A percentile compares a stretch with the other conserved stretches of the same genome.
phyloP scores from a whole-genome alignment of 2,797 vertebrate genomes.

The Cottoperca gobio region DNA sequence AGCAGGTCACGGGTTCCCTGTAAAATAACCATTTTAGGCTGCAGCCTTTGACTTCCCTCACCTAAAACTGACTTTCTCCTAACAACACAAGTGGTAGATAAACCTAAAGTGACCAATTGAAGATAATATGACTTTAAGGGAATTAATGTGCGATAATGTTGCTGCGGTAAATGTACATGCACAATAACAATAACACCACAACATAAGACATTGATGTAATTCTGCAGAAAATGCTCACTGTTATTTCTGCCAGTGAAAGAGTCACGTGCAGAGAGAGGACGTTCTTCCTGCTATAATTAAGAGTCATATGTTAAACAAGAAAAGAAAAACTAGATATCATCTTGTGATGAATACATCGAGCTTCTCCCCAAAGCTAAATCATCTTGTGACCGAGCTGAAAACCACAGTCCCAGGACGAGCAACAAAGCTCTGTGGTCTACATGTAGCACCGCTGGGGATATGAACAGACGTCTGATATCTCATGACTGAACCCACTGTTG shows the following conservation, averaged over 20 bases:
- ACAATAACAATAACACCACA: not conserved
- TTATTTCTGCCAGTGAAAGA: slow-evolving; percentile 38
- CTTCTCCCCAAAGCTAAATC: slow-evolving; percentile 37
- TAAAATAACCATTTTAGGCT: not conserved
- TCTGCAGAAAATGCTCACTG: slow-evolving; percentile 10
- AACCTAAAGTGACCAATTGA: not conserved
- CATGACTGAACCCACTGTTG: slow-evolving; percentile 34
- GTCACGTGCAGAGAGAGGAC: not conserved
- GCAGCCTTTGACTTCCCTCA: not conserved
- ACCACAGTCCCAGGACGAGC: slow-evolving; percentile 9
- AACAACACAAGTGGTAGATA: not conserved
- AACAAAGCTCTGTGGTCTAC: slow-evolving; percentile 22
- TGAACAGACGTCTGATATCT: slow-evolving; percentile 21
- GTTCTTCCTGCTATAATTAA: slow-evolving; percentile 24
- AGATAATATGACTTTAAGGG: not conserved
- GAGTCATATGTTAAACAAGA: not conserved
- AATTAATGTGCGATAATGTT: not conserved
- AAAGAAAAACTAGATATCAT: slow-evolving; percentile 2
- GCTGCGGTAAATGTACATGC: not conserved
- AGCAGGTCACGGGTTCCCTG: not conserved
- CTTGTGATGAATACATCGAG: slow-evolving; percentile 45
- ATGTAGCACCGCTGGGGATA: slow-evolving; percentile 29
- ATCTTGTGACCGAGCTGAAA: slow-evolving; percentile 58
- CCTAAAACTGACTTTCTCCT: not conserved
- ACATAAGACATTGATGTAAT: too few species aligned